Conservation (phyloP, 2,113 vertebrate genomes). For the Xiphophorus hellerii region DNA sequence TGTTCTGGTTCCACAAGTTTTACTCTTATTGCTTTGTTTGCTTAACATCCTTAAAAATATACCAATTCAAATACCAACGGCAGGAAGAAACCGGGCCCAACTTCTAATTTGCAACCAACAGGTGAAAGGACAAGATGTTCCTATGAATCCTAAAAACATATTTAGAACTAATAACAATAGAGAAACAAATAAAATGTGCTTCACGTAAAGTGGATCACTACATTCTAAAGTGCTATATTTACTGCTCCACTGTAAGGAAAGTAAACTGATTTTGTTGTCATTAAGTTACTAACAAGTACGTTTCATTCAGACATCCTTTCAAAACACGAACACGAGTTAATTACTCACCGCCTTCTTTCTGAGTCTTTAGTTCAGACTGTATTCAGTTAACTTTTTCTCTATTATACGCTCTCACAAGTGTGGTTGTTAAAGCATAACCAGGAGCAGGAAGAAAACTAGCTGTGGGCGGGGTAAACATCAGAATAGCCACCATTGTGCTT, state of each 20-base stretch:
- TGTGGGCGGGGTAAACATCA: background rate
- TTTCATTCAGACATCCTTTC: background rate
- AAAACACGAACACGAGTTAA: background rate
- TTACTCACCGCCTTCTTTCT: constrained; percentile 27
- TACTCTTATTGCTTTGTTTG: no score
- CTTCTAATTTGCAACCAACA: background rate
- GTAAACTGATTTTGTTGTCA: background rate
- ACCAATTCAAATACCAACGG: no score
- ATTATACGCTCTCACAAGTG: background rate
- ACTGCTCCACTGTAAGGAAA: background rate
- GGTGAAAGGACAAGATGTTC: background rate
- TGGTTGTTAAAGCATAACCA: background rate
- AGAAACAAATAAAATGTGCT: background rate
- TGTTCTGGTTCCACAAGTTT: background rate
- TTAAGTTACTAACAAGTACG: background rate
- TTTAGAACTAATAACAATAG: background rate
- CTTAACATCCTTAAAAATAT: background rate
- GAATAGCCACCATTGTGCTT: background rate
- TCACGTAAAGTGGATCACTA: background rate
- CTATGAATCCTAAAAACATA: background rate
- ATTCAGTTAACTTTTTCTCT: background rate
- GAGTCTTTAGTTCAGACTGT: background rate
- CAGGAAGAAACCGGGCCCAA: background rate
- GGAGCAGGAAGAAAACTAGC: background rate
- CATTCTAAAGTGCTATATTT: background rate